phyloP scores from a whole-genome alignment of 2,888 invertebrate species.

The Malacosoma neustria region DNA sequence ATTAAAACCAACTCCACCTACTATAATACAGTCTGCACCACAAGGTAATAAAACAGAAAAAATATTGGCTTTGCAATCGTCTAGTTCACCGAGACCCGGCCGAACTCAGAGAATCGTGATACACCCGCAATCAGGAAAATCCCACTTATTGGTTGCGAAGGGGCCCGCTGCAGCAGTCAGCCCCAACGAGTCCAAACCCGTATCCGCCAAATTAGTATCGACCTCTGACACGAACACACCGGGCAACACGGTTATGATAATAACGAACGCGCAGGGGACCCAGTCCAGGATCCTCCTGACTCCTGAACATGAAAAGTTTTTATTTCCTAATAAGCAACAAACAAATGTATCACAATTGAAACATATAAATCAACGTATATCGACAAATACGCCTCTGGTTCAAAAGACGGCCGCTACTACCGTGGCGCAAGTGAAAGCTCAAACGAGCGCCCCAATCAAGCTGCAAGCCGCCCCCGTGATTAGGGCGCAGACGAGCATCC shows the following conservation, averaged over 20 bases:
- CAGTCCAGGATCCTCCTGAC: slow-evolving; percentile 76
- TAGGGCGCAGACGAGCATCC: slow-evolving; percentile 5
- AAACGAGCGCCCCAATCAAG: slow-evolving; percentile 5
- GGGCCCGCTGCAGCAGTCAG: slow-evolving; percentile 30
- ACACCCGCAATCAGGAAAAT: slow-evolving; percentile 63
- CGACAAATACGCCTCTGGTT: slow-evolving; percentile 27
- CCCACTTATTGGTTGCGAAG: slow-evolving; percentile 55
- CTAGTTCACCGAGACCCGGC: slow-evolving; percentile 40
- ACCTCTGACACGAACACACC: slow-evolving; percentile 42
- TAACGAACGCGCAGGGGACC: slow-evolving; percentile 77
- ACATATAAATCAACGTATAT: slow-evolving; percentile 47
- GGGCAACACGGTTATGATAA: slow-evolving; percentile 77
- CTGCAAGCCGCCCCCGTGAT: not conserved
- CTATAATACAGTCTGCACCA: slow-evolving; percentile 37
- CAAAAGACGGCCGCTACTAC: slow-evolving; percentile 37
- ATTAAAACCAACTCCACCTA: slow-evolving; percentile 31
- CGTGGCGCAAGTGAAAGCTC: slow-evolving; percentile 25
- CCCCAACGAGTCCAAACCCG: slow-evolving; percentile 41
- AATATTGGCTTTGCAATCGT: slow-evolving; percentile 58
- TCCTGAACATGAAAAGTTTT: slow-evolving; percentile 75
- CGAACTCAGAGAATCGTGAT: slow-evolving; percentile 65
- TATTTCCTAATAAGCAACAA: slow-evolving; percentile 70
- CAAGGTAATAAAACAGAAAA: slow-evolving; percentile 52
- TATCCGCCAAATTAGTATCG: slow-evolving; percentile 54
- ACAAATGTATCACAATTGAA: slow-evolving; percentile 50